phyloP scores from a whole-genome alignment of 2,888 invertebrate genomes.

The Clunio marinus region DNA sequence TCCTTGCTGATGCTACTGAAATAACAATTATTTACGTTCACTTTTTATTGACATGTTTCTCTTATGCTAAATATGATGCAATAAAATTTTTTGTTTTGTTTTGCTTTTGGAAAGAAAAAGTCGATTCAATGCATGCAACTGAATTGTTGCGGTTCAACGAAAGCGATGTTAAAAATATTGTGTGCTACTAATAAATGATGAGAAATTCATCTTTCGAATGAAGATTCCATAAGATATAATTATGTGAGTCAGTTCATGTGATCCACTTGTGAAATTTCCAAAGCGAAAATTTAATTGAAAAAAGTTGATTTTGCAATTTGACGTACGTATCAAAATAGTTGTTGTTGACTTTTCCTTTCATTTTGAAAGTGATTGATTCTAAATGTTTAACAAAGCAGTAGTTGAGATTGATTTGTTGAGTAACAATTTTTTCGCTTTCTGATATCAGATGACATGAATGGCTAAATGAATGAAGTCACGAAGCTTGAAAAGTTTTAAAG shows the following conservation, averaged over 20 bases:
- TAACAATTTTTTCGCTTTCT: background rate
- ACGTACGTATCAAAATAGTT: background rate
- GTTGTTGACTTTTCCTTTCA: too few species aligned
- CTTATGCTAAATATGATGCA: background rate
- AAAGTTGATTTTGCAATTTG: background rate
- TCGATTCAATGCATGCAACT: background rate
- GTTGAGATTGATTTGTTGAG: too few species aligned
- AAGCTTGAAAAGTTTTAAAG: background rate
- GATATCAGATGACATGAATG: too few species aligned
- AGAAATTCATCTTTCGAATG: background rate
- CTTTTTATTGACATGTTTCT: background rate
- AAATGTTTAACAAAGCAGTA: too few species aligned
- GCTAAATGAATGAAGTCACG: background rate
- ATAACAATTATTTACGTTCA: conserved; percentile 30
- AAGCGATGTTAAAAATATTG: too few species aligned
- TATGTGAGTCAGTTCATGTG: conserved; percentile 4
- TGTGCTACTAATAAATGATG: background rate
- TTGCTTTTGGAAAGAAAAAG: background rate
- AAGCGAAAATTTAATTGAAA: background rate
- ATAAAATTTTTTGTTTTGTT: background rate
- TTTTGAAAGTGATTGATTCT: background rate
- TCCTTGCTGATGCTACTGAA: background rate
- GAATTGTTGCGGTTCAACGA: background rate
- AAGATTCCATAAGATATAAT: background rate
- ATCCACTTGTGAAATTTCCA: background rate